phyloP scores from a whole-genome alignment of 2,797 vertebrate species.

The Apogon talboti region DNA sequence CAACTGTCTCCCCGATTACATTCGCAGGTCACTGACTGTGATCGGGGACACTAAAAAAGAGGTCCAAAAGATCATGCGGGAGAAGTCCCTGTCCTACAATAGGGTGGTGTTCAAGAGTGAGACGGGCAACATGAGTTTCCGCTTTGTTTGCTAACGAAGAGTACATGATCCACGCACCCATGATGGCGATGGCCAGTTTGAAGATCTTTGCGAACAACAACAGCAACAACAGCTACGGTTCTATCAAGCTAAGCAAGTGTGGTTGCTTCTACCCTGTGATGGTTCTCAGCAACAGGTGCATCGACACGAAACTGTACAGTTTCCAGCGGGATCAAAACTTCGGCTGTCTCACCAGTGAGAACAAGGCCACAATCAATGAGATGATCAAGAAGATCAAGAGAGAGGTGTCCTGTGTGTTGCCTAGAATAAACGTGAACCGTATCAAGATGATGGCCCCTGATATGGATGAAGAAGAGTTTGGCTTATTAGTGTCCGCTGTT shows the following conservation, averaged over 20 bases:
- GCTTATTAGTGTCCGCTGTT: background rate
- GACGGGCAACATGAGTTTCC: background rate
- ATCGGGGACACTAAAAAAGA: background rate
- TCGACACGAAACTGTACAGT: background rate
- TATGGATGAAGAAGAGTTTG: background rate
- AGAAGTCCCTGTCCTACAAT: background rate
- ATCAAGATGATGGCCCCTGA: background rate
- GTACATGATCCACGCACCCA: background rate
- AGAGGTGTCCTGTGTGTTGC: background rate
- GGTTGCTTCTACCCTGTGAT: background rate
- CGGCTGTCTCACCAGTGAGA: background rate
- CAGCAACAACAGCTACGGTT: background rate
- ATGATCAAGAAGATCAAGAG: background rate
- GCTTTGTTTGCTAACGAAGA: background rate
- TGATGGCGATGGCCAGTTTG: background rate
- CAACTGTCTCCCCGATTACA: fast-evolving
- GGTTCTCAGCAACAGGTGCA: background rate
- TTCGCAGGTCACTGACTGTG: background rate
- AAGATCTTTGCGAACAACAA: background rate
- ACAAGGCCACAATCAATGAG: fast-evolving
- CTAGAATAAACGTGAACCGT: background rate
- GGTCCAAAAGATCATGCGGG: background rate
- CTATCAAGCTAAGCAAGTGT: background rate
- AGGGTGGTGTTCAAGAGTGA: background rate
- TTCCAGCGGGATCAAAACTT: background rate